phyloP scores from a whole-genome alignment of 2,113 vertebrate genomes.

The Thoracochromis brauschi region DNA sequence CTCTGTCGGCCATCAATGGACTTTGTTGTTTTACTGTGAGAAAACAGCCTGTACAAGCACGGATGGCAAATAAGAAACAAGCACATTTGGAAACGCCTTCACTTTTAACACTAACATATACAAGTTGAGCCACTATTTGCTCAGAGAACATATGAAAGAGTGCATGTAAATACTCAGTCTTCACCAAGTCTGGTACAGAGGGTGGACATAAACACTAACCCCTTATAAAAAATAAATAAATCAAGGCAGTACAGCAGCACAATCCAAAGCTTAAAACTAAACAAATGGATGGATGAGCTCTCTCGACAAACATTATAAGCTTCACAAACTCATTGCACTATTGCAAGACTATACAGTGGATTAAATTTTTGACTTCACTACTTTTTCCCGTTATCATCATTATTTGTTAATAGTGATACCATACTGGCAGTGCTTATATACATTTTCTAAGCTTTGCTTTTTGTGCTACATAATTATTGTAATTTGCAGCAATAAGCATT shows the following conservation, averaged over 20 bases:
- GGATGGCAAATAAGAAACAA: background rate
- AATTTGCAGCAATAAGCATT: background rate
- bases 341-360: background rate
- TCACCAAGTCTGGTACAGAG: background rate
- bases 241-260: background rate
- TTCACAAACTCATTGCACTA: background rate
- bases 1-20: constrained; percentile 29
- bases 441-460: background rate
- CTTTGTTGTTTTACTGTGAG: constrained; percentile 19
- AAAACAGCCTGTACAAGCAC: background rate
- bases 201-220: background rate
- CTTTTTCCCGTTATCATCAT: background rate
- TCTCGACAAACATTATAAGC: background rate
- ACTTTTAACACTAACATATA: background rate
- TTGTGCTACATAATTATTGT: background rate
- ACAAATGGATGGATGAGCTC: background rate
- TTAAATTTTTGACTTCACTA: background rate
- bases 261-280: background rate
- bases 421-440: background rate
- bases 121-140: background rate
- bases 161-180: background rate
- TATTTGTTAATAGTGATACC: background rate
- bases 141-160: background rate
- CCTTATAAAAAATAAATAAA: background rate
- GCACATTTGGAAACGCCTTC: background rate